phyloP scores from a whole-genome alignment of 1,140 invertebrate genomes.

The Dolichoris vasculosae region DNA sequence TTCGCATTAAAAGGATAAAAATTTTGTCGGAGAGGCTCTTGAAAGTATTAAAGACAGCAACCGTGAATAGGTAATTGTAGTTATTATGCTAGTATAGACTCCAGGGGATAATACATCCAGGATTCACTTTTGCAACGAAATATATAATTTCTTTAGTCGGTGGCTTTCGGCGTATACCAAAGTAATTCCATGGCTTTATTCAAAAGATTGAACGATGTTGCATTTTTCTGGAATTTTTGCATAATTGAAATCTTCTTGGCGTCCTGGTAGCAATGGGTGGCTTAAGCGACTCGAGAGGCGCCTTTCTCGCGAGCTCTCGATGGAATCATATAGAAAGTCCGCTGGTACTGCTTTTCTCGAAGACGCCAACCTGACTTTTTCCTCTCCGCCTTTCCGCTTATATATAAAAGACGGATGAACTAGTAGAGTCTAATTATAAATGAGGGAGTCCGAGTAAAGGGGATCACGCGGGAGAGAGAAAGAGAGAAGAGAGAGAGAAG shows the following conservation, averaged over 20 bases:
- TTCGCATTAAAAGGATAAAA: neutral
- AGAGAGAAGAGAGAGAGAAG: neutral
- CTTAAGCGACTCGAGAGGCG: neutral
- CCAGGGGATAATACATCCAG: neutral
- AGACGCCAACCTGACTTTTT: neutral
- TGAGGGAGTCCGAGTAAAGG: neutral
- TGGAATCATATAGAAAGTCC: neutral
- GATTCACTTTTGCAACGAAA: neutral
- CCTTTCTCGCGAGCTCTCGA: neutral
- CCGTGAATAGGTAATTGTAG: neutral
- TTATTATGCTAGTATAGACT: neutral
- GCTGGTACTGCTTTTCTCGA: neutral
- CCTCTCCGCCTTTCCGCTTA: neutral
- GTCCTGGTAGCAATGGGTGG: neutral
- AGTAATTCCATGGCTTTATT: neutral
- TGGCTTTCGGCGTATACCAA: no score
- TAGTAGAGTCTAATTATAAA: conserved; percentile 36
- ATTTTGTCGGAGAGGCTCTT: neutral
- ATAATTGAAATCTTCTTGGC: neutral
- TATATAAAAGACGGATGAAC: neutral
- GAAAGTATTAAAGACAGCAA: neutral
- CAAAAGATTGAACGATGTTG: neutral
- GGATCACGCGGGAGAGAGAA: neutral
- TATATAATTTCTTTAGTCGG: neutral
- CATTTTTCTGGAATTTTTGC: neutral